These are phyloP conservation scores for Tribolium madens DNA, from an alignment of 1,140 invertebrate species.

Conservation along the genomic window DNA sequence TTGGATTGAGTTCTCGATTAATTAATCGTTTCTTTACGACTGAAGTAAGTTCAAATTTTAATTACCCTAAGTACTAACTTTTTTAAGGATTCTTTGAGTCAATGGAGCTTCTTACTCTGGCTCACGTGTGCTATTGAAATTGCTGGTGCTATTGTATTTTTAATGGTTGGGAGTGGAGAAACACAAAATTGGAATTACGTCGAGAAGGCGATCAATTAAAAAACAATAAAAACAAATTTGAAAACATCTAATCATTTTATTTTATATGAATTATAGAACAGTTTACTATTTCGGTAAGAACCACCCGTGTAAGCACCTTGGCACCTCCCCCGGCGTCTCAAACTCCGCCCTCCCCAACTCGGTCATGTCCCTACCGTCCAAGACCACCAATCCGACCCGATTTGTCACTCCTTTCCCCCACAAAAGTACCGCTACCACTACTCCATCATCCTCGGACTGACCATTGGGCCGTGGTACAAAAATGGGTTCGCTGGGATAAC, in stretches of 20 bases:
- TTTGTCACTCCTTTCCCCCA: slow-evolving; percentile 73
- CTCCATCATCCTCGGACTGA: slow-evolving; percentile 80
- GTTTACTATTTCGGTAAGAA: slow-evolving; percentile 63
- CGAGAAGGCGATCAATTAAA: not conserved
- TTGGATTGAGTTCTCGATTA: not conserved
- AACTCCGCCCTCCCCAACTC: slow-evolving; percentile 79
- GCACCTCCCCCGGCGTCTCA: slow-evolving; percentile 76
- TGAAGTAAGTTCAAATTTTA: not conserved
- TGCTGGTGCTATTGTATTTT: not conserved
- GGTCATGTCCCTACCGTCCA: slow-evolving; percentile 75
- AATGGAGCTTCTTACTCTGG: not conserved
- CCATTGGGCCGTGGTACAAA: slow-evolving; percentile 81
- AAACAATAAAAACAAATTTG: not conserved
- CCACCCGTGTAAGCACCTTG: slow-evolving; percentile 87
- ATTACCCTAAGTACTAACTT: not conserved
- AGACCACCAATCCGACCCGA: slow-evolving; percentile 75
- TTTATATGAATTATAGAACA: too few relatives aligned
- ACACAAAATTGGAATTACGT: not conserved
- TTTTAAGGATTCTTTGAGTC: not conserved
- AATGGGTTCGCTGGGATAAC: slow-evolving; percentile 89
- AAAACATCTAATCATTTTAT: not conserved
- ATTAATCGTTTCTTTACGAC: not conserved
- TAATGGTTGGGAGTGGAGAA: not conserved
- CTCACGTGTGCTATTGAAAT: not conserved
- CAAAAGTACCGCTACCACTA: slow-evolving; percentile 78